Conservation (phyloP, 2,888 invertebrate genomes). For the Cheilosia grossa region DNA sequence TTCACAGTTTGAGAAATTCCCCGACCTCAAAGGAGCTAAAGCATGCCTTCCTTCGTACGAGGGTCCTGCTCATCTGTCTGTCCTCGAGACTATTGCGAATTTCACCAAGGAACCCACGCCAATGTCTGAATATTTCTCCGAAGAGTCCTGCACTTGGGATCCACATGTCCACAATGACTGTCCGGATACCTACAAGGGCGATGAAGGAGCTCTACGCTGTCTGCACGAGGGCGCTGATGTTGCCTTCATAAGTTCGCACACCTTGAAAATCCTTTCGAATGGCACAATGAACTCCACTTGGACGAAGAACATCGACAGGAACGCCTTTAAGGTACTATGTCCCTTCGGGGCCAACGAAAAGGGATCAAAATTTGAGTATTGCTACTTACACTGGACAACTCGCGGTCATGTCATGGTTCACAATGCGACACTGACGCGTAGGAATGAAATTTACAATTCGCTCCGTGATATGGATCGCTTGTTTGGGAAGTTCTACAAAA, state of each 20-base stretch:
- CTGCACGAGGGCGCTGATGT: constrained; percentile 89
- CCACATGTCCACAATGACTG: constrained; percentile 78
- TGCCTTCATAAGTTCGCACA: constrained; percentile 88
- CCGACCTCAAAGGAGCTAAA: constrained; percentile 88
- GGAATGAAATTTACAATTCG: constrained; percentile 88
- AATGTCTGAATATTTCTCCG: constrained; percentile 85
- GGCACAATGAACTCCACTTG: constrained; percentile 83
- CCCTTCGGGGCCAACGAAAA: constrained; percentile 82
- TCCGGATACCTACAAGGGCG: constrained; percentile 84
- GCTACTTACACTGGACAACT: constrained; percentile 88
- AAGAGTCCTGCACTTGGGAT: constrained; percentile 86
- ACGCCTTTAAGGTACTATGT: constrained; percentile 86
- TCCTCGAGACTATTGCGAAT: constrained; percentile 83
- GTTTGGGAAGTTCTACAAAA: constrained; percentile 87
- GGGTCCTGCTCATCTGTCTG: constrained; percentile 88
- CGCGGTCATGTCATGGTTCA: constrained; percentile 88
- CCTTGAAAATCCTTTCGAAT: constrained; percentile 86
- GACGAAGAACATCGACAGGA: constrained; percentile 80
- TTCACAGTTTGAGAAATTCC: constrained; percentile 85
- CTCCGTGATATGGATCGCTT: constrained; percentile 88
- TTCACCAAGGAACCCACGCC: constrained; percentile 80
- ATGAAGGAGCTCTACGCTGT: constrained; percentile 87
- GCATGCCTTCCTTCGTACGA: constrained; percentile 93
- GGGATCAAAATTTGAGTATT: constrained; percentile 82
- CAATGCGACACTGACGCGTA: constrained; percentile 84